Base-by-base conservation (phyloP, 2,888 invertebrate species). In the Operophtera brumata region DNA sequence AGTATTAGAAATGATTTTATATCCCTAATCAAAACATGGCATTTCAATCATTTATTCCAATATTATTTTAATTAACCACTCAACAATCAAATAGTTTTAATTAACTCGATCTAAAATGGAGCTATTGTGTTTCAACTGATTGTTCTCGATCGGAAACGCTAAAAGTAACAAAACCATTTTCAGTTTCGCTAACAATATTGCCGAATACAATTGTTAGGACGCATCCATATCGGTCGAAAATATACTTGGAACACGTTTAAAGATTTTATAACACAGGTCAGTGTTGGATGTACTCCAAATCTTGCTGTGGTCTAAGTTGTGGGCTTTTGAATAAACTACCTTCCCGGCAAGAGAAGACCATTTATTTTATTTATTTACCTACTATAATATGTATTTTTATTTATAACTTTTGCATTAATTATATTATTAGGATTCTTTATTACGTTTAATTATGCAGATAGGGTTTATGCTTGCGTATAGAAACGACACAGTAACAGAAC, bases 191-290 rank as follows among this genome's bases (percentile, higher is more conserved):
- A 71, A 68, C 66, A 67, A 67, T 65, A 64, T 62, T 57, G 63
- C 59, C 34, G 54, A 62, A 69, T 62, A 53, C 71, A 76, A 73
- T 67, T 59, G 66, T 66, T 55, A 41, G 62, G 61, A 49, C 44
- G 66, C 63, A 58, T 73, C 69, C 73, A 73, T 78, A 77, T 72
- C 64, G 71, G 59, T 69, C 65, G 67, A 71, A 77, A 81, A 78
- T 79, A 78, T 77, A 82, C 77, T 78, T 75, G 76, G 74, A 57
- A 75, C 78, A 76, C 75, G 79, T 79, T 84, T 81, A 81, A 79
- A 80, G 74, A 80, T 84, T 84, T 80, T 82, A 80, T 82, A 84
- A 85, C 82, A 82, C 82, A 82, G 82, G 78, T 80, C 82, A 82
- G 69, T 70, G 73, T 72, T 84, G 84, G 84, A 82, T 65, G 57